Base-by-base conservation (phyloP, 2,888 invertebrate species). In the Ceriagrion tenellum region DNA sequence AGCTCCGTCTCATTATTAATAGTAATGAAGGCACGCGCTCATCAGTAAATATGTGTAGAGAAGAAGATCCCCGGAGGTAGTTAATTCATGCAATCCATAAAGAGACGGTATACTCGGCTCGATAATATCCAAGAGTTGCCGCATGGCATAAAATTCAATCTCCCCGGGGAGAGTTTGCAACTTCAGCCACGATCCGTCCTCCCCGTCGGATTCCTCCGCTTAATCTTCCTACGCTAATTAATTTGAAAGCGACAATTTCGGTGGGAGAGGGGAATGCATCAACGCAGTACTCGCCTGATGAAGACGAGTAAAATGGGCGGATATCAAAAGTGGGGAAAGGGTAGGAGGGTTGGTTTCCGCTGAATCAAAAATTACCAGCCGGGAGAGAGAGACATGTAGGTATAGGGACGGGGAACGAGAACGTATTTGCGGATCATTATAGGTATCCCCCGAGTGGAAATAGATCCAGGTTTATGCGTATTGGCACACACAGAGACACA, bases 201-300 rank as follows among this genome's bases (percentile, higher is more conserved):
- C 59, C 26, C 35, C 81, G 35, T 35, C 16, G 81, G 81, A 35
- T 81, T 81, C 81, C 81, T 2, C 26, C 35, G 81, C 81, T 81
- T 81, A 81, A 81, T 81, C 81, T 81, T 35, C 81, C 81, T 35
- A 13, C 81, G 81, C 81, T 81, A 81, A 81, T 81, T 81, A 81
- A 81, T 81, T 81, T 81, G 81, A 81, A 35, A 81, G 81, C 81
- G 81, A 81, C 81, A 81, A 81, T 81, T 81, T 81, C 26, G 81
- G 81, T 13, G 26, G 81, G 47, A 47, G 47, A 47, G 47, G 81
- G 81, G 59, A 59, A 35, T 81, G 30, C 81, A 35, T 81, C 18
- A 13, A 35, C 35, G 81, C 81, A 35, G 81, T 81, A n/a, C 30
- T 81, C 81, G 26, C 1, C 35, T 26, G 81, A 81, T 81, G 81